phyloP scores from a whole-genome alignment of 1,140 invertebrate genomes.

The Drosophila jambulina region DNA sequence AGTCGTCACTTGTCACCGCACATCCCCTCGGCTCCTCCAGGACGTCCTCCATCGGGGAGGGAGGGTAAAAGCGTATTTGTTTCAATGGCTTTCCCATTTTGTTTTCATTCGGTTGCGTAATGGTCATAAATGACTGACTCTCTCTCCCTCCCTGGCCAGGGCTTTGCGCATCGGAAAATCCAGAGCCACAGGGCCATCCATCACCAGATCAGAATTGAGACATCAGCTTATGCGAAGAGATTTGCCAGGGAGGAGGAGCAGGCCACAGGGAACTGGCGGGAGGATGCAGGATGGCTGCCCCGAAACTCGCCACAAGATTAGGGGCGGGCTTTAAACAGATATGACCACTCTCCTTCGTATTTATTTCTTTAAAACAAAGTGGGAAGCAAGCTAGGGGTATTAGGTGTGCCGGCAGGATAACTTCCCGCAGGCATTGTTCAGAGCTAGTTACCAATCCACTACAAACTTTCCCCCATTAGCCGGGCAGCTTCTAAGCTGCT shows the following conservation, averaged over 20 bases:
- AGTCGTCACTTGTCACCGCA: slow-evolving; percentile 58
- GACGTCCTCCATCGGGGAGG: too few species aligned
- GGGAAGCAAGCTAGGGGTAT: not conserved
- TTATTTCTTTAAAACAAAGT: not conserved
- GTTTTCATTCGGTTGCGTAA: slow-evolving; percentile 47
- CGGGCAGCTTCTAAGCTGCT: not conserved
- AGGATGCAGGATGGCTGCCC: slow-evolving; percentile 4
- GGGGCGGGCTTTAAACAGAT: not conserved
- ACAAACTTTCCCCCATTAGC: slow-evolving; percentile 10
- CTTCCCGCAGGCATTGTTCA: not conserved
- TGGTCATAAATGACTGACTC: slow-evolving; percentile 51
- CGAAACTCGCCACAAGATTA: not conserved
- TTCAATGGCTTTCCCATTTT: slow-evolving; percentile 35
- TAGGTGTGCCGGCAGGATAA: not conserved
- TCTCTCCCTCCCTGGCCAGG: slow-evolving; percentile 12
- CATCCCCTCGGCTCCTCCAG: not conserved
- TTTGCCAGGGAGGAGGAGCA: not conserved
- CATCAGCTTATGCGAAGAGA: slow-evolving; percentile 37
- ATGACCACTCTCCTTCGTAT: not conserved
- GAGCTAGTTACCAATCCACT: not conserved
- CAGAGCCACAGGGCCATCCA: slow-evolving; percentile 41
- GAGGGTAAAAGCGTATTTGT: slow-evolving; percentile 23
- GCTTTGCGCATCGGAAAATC: slow-evolving; percentile 12
- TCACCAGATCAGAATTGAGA: slow-evolving; percentile 50
- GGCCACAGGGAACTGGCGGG: too few species aligned